Percentiles rank a stretch among this genome's conserved stretches.
Evolutionary conservation across 2,113 vertebrate genomes (phyloP).

Genomic region (Cygnus atratus): DNA sequence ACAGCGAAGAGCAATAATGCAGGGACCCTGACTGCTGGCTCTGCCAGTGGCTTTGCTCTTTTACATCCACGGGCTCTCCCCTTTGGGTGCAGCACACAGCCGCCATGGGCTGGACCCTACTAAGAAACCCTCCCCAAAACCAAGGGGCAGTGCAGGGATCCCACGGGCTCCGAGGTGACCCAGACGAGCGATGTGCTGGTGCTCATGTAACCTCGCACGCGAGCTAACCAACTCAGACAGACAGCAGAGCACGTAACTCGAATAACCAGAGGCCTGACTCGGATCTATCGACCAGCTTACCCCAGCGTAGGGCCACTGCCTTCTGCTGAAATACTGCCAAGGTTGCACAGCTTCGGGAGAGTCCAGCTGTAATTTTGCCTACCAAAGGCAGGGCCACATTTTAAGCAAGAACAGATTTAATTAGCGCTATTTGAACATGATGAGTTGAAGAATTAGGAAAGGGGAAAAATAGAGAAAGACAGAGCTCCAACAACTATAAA

Average conservation of each 20-base stretch:
- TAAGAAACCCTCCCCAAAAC: background rate
- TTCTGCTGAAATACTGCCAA: conserved; percentile 1
- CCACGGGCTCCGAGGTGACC: rapidly evolving
- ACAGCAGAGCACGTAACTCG: background rate
- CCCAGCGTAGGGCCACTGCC: background rate
- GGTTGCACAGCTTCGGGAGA: background rate
- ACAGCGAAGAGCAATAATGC: background rate
- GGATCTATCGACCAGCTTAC: background rate
- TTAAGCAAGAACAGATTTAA: conserved; percentile 5
- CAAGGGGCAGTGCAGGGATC: background rate
- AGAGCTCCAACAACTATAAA: background rate
- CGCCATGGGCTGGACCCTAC: background rate
- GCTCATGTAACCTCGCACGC: background rate
- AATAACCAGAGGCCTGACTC: background rate
- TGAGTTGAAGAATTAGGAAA: conserved; percentile 4
- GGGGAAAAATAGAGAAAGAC: background rate
- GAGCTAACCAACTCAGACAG: conserved; percentile 28
- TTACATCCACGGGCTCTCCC: background rate
- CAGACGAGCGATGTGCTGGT: background rate
- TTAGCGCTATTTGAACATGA: conserved; percentile 18
- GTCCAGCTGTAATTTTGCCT: conserved; percentile 27
- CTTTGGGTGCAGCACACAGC: background rate
- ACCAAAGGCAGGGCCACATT: background rate
- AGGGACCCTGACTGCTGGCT: background rate
- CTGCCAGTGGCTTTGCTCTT: background rate